Percentiles rank a stretch among this genome's conserved stretches.
Evolutionary conservation across 2,113 vertebrate species (phyloP).

Genomic region (Lycocorax pyrrhopterus): DNA sequence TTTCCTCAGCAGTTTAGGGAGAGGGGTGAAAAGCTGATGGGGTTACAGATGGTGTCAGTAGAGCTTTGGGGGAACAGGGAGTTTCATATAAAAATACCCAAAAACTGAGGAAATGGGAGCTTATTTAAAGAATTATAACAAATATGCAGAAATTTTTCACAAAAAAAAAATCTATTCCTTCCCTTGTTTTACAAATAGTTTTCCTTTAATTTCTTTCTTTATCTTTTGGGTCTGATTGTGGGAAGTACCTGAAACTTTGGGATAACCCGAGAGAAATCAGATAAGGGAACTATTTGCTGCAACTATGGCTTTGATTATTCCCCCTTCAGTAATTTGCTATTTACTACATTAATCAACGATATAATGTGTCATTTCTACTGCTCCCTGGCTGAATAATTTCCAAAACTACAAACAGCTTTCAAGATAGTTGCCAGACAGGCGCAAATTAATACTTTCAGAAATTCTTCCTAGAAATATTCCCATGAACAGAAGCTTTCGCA

Average conservation of each 20-base stretch:
- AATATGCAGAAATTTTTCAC: background rate
- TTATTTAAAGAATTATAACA: background rate
- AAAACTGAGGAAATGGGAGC: background rate
- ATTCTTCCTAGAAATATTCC: conserved; percentile 26
- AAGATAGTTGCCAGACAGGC: conserved; percentile 45
- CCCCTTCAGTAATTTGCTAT: conserved; percentile 43
- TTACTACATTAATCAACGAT: conserved; percentile 52
- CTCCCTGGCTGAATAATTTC: conserved; percentile 52
- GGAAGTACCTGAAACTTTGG: conserved; percentile 21
- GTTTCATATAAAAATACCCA: background rate
- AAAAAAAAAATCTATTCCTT: background rate
- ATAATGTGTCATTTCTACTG: conserved; percentile 47
- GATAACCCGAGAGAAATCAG: conserved; percentile 29
- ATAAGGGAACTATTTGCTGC: conserved; percentile 53
- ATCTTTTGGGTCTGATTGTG: background rate
- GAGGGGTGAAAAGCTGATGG: background rate
- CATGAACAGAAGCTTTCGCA: background rate
- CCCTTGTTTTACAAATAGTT: background rate
- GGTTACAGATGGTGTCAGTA: background rate
- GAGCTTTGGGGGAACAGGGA: background rate
- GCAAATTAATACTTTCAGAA: conserved; percentile 48
- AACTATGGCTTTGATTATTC: conserved; percentile 54
- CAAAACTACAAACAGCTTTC: conserved; percentile 58
- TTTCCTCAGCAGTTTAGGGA: background rate
- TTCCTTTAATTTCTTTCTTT: background rate